Evolutionary conservation across 2,113 vertebrate genomes (phyloP).

Genomic region (Nesoenas mayeri): DNA sequence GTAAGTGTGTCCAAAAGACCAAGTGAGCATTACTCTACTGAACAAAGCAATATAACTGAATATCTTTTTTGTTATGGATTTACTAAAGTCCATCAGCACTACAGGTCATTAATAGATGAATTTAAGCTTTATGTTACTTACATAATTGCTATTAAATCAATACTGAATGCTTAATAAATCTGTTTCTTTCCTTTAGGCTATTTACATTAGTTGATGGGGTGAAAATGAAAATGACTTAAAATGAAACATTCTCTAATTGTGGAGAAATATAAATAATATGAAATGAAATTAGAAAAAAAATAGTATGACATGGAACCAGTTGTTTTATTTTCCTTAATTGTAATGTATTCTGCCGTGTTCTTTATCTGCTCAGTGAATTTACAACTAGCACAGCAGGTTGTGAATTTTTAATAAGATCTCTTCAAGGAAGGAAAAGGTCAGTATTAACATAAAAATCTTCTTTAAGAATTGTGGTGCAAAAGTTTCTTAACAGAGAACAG

Average conservation of each 20-base stretch:
- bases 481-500: slow-evolving; percentile 72
- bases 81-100: not conserved
- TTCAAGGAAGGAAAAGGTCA: slow-evolving; percentile 77
- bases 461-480: slow-evolving; percentile 72
- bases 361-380: slow-evolving; percentile 73
- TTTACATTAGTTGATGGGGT: not conserved
- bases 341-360: slow-evolving; percentile 61
- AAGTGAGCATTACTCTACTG: not conserved
- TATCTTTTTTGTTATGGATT: not conserved
- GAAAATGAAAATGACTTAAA: not conserved
- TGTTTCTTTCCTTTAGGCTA: not conserved
- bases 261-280: not conserved
- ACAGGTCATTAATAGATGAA: not conserved
- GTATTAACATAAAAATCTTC: slow-evolving; percentile 79
- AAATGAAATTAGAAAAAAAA: not conserved
- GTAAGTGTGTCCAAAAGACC: not conserved
- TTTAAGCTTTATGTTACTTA: not conserved
- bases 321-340: slow-evolving; percentile 66
- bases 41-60: not conserved
- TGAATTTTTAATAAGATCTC: slow-evolving; percentile 77
- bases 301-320: not conserved
- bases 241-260: not conserved
- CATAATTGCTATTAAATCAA: not conserved
- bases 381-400: slow-evolving; percentile 72
- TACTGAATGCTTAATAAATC: not conserved